Evolutionary conservation across 2,797 vertebrate species (phyloP).

Genomic region (Dipus sagitta): DNA sequence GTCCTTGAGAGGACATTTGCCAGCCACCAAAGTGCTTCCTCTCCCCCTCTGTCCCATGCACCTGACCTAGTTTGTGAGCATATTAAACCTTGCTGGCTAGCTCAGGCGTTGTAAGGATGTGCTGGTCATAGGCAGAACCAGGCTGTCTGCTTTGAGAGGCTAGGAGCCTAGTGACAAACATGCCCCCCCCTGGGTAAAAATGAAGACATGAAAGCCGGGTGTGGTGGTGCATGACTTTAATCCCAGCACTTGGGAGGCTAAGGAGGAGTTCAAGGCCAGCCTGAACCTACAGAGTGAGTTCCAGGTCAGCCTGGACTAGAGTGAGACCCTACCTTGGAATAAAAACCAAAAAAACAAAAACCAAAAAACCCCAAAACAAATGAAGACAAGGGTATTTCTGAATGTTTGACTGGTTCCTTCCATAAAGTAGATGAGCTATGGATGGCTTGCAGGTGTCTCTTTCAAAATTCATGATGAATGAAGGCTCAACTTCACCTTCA

Average conservation of each 20-base stretch:
- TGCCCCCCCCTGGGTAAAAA: background rate
- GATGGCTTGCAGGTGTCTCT: background rate
- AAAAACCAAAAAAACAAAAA: too few species aligned
- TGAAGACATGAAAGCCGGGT: too few species aligned
- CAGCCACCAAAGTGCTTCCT: rapidly evolving
- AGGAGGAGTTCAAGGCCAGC: too few species aligned
- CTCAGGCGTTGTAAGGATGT: rapidly evolving
- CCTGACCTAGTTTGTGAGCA: background rate
- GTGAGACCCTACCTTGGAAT: too few species aligned
- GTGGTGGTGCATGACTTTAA: too few species aligned
- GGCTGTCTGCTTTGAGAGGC: background rate
- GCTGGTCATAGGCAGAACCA: background rate
- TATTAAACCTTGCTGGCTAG: background rate
- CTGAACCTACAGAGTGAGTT: too few species aligned
- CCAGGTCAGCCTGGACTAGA: too few species aligned
- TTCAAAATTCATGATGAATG: background rate
- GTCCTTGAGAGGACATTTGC: background rate
- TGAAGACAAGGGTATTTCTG: too few species aligned
- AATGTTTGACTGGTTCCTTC: background rate
- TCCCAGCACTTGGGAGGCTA: too few species aligned
- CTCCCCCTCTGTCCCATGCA: background rate
- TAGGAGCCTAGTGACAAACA: background rate
- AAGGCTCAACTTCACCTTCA: background rate
- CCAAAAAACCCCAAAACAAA: background rate
- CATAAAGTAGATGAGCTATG: background rate